Evolutionary conservation across 92 coral and sea anemone genomes (phyloP).

Genomic region (Porites cylindrica): DNA sequence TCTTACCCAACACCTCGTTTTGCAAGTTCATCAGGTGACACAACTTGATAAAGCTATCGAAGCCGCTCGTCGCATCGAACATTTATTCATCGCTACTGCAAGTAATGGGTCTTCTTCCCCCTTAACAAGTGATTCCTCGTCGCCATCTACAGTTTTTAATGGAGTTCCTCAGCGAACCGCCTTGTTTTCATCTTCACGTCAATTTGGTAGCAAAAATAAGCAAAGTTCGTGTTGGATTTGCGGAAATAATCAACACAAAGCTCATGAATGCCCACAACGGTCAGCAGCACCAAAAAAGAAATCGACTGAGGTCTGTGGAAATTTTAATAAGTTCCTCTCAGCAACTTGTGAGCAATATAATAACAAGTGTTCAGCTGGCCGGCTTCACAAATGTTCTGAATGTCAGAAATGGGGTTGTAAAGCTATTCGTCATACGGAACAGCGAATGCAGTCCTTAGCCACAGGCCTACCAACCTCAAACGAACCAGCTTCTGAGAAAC

Average conservation of each 20-base stretch:
- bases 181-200: not conserved
- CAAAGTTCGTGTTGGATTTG: slow-evolving; percentile 45
- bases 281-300: not conserved
- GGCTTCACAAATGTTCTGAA: too few relatives aligned
- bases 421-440: slow-evolving; percentile 34
- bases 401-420: slow-evolving; percentile 36
- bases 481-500: not conserved
- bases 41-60: slow-evolving; percentile 62
- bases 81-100: slow-evolving; percentile 1
- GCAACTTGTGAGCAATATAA: too few relatives aligned
- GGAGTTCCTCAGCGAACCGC: slow-evolving; percentile 5
- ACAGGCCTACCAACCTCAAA: not conserved
- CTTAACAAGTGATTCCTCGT: not conserved
- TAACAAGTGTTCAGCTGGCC: too few relatives aligned
- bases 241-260: slow-evolving; percentile 15
- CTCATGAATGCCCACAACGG: slow-evolving; percentile 1
- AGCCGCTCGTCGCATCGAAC: slow-evolving; percentile 33
- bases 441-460: not conserved
- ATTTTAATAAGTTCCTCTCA: too few relatives aligned
- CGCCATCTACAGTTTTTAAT: slow-evolving; percentile 3
- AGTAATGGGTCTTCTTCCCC: not conserved
- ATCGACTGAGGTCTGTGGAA: too few relatives aligned
- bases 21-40: slow-evolving; percentile 61
- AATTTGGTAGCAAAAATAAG: slow-evolving; percentile 8
- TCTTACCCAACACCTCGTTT: slow-evolving; percentile 54